phyloP scores from a whole-genome alignment of 2,113 vertebrate species.

The Lycocorax pyrrhopterus region DNA sequence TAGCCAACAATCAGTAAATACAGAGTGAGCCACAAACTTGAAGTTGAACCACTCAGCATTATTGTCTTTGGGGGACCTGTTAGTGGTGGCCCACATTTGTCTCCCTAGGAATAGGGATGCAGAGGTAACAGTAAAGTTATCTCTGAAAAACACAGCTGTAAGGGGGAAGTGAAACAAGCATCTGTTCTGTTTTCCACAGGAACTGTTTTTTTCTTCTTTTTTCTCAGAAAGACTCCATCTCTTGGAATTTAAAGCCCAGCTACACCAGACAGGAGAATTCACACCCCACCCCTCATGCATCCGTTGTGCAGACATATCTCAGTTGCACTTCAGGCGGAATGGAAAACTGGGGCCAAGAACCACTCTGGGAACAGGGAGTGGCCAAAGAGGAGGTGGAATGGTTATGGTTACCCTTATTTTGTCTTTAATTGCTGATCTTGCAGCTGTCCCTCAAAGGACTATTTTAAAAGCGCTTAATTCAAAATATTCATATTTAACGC shows the following conservation, averaged over 20 bases:
- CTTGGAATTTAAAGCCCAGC: background rate
- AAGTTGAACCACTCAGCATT: background rate
- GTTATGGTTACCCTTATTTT: background rate
- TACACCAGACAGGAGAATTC: background rate
- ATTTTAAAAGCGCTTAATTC: background rate
- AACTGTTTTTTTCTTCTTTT: fast-evolving
- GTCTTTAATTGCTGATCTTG: background rate
- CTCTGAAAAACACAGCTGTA: background rate
- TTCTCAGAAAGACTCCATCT: background rate
- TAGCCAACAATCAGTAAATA: background rate
- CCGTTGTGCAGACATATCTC: background rate
- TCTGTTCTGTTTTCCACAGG: background rate
- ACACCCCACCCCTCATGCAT: background rate
- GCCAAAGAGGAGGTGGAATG: background rate
- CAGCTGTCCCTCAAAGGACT: background rate
- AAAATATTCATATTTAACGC: background rate
- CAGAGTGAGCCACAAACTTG: background rate
- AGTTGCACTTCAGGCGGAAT: background rate
- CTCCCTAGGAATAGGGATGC: background rate
- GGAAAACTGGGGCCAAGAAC: background rate
- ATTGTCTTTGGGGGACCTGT: background rate
- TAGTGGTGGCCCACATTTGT: background rate
- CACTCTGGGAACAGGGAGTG: background rate
- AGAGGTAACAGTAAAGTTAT: background rate
- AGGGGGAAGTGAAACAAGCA: background rate